phyloP scores from a whole-genome alignment of 2,888 invertebrate species.

The Physocephala rufipes region DNA sequence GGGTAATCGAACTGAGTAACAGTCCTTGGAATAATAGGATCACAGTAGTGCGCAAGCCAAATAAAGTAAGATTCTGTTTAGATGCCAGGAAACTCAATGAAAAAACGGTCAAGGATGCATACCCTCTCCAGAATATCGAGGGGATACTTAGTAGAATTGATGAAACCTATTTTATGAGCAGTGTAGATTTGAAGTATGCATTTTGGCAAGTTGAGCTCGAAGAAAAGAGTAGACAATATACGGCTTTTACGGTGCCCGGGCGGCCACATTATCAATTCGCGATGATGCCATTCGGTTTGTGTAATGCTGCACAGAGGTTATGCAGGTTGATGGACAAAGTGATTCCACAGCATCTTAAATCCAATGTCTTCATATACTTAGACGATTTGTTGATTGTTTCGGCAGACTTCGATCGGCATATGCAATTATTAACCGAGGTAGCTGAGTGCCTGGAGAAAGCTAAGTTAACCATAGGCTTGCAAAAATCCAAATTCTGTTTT shows the following conservation, averaged over 20 bases:
- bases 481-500: constrained; percentile 2
- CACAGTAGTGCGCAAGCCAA: constrained; percentile 22
- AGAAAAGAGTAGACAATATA: neutral
- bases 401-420: neutral
- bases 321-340: no score
- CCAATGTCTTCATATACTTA: constrained; percentile 4
- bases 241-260: no score
- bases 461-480: neutral
- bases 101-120: constrained; percentile 13
- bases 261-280: neutral
- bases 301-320: constrained; percentile 10
- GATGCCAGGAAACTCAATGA: constrained; percentile 24
- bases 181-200: constrained; percentile 8
- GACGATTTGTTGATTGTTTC: constrained; percentile 11
- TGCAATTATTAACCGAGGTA: constrained; percentile 3
- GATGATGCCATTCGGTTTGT: neutral
- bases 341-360: neutral
- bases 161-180: neutral
- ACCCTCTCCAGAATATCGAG: constrained; percentile 13
- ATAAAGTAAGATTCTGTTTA: constrained; percentile 28
- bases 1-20: no score
- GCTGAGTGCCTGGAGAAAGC: neutral
- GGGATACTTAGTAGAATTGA: neutral
- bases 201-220: constrained; percentile 7
- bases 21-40: neutral